Evolutionary conservation across 2,888 invertebrate genomes (phyloP), one percentile per base, ranked within the genome.

Genomic region (Philereme vetulata): DNA sequence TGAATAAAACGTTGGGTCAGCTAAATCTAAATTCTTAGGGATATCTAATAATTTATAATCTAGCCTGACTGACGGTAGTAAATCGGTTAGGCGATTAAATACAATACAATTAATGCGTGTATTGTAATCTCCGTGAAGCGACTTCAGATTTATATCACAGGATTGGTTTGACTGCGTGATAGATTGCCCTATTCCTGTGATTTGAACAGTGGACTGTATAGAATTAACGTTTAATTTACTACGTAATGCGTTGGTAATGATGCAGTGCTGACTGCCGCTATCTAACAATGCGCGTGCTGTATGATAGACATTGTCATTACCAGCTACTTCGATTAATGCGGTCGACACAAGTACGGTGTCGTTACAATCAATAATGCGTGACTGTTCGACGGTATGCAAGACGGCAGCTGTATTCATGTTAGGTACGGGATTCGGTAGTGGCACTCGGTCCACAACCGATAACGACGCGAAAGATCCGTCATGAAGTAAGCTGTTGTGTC

Each of bases 131-230:
- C 33, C 48, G n/a, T 50, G 21, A 5, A 40, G 45, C 0, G 67
- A 69, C 49, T 55, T 56, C 3, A 71, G 40, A 11, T 60, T 34
- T 11, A 70, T 56, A 4, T 68, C 46, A 56, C 68, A 71, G 5
- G 48, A 43, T 11, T 60, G 51, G 3, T 53, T 51, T 38, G 58
- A 57, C 32, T 68, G 59, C 46, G 64, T 64, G 0, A 71, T 48
- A 5, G 57, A 55, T 8, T 68, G 55, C 4, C 66, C 64, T 38
- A 70, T 61, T 8, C 68, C 69, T 10, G 50, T 52, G n/a, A 72
- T 57, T 43, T 58, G 49, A 5, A 63, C 44, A 61, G 65, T 71
- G 66, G 68, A 72, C 67, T 70, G 68, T 72, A 68, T 50, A 35
- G 59, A 34, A 38, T 50, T 55, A 34, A 56, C 9, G 36, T 70